Evolutionary conservation across 2,888 invertebrate genomes (phyloP).

Genomic region (Maniola hyperantus): DNA sequence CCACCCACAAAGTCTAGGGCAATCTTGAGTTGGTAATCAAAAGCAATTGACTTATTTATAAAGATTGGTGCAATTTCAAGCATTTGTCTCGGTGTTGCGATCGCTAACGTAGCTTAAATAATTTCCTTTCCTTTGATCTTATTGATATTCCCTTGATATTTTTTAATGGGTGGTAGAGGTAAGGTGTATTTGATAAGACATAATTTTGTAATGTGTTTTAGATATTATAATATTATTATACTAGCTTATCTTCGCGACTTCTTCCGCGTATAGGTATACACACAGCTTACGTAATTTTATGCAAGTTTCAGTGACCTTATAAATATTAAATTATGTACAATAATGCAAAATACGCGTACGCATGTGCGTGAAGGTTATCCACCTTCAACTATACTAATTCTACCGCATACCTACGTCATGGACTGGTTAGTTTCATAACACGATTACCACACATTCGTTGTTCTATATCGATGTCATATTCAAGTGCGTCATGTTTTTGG

Average conservation of each 20-base stretch:
- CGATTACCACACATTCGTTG: background rate
- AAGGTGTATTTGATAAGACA: too few relatives aligned
- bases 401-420: background rate
- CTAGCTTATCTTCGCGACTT: too few relatives aligned
- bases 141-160: too few relatives aligned
- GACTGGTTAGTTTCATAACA: conserved; percentile 1
- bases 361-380: conserved; percentile 5
- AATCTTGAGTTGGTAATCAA: conserved; percentile 3
- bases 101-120: background rate
- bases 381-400: background rate
- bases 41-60: background rate
- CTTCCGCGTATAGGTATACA: too few relatives aligned
- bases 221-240: background rate
- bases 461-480: background rate
- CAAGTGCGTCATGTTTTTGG: conserved; percentile 16
- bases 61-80: background rate
- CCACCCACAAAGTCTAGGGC: background rate
- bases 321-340: too few relatives aligned
- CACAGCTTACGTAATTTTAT: too few relatives aligned
- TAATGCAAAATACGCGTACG: background rate
- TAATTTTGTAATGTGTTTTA: background rate
- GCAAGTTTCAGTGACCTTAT: too few relatives aligned
- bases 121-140: background rate
- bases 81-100: conserved; percentile 12
- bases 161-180: too few relatives aligned